Percentiles rank a stretch among this genome's conserved stretches.
Conservation (phyloP, 2,888 invertebrate species). For the Scrobipalpa atriplicella region DNA sequence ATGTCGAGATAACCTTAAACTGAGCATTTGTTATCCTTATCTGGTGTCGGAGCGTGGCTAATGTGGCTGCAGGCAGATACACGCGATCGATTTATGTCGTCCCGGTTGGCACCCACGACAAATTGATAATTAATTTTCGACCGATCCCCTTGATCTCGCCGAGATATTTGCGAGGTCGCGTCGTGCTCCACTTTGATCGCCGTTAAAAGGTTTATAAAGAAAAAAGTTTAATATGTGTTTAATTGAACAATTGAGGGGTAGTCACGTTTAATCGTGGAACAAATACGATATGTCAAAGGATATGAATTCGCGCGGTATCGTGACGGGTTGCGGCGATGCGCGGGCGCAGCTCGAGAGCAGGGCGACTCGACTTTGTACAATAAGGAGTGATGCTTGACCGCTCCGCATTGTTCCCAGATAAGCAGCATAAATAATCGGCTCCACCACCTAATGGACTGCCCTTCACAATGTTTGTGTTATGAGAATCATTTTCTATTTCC, state of each 20-base stretch:
- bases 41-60: constrained; percentile 78
- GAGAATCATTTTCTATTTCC: constrained; percentile 53
- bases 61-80: constrained; percentile 77
- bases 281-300: constrained; percentile 30
- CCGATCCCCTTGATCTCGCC: constrained; percentile 75
- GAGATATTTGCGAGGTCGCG: constrained; percentile 69
- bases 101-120: constrained; percentile 81
- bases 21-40: constrained; percentile 82
- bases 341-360: neutral
- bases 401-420: constrained; percentile 69
- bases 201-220: constrained; percentile 50
- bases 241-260: constrained; percentile 36
- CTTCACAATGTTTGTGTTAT: constrained; percentile 52
- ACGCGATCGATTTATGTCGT: constrained; percentile 81
- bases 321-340: constrained; percentile 9
- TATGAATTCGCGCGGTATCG: constrained; percentile 34
- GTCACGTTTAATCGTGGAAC: constrained; percentile 31
- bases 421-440: constrained; percentile 68
- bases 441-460: constrained; percentile 59
- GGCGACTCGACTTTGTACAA: neutral
- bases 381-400: constrained; percentile 56
- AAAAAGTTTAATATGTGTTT: constrained; percentile 33
- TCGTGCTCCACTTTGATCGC: constrained; percentile 57
- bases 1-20: constrained; percentile 81
- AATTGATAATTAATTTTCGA: constrained; percentile 82